Conservation (phyloP, 2,888 invertebrate species). For the Pollenia angustigena region DNA sequence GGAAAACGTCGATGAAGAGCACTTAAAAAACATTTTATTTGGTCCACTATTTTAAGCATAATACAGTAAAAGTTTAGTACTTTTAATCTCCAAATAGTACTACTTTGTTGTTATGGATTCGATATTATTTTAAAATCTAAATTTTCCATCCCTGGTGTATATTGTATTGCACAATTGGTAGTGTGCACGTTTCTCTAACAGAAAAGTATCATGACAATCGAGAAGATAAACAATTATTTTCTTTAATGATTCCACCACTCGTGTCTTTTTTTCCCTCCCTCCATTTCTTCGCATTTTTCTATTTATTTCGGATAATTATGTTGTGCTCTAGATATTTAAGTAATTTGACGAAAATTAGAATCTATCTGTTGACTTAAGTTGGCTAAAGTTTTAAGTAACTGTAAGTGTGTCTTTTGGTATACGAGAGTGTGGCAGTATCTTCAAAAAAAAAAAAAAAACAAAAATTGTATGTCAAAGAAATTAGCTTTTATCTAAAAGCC, state of each 20-base stretch:
- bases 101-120: no score
- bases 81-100: no score
- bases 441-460: not conserved
- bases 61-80: no score
- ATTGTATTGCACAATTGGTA: conserved; percentile 49
- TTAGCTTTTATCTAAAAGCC: conserved; percentile 58
- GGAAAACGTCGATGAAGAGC: no score
- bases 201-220: conserved; percentile 66
- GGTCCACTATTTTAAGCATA: no score
- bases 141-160: not conserved
- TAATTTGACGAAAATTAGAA: conserved; percentile 69
- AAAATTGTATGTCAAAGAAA: conserved; percentile 64
- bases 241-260: conserved; percentile 62
- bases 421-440: not conserved
- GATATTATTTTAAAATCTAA: no score
- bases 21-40: no score
- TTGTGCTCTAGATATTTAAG: conserved; percentile 72
- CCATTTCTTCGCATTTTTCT: conserved; percentile 35
- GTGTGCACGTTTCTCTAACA: conserved; percentile 58
- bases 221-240: conserved; percentile 68
- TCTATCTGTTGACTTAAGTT: conserved; percentile 29
- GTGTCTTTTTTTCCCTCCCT: conserved; percentile 28
- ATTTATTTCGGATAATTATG: conserved; percentile 65
- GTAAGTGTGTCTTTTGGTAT: conserved; percentile 6
- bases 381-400: conserved; percentile 2